Conservation (phyloP, 2,888 invertebrate genomes). For the Andrena hattorfiana region DNA sequence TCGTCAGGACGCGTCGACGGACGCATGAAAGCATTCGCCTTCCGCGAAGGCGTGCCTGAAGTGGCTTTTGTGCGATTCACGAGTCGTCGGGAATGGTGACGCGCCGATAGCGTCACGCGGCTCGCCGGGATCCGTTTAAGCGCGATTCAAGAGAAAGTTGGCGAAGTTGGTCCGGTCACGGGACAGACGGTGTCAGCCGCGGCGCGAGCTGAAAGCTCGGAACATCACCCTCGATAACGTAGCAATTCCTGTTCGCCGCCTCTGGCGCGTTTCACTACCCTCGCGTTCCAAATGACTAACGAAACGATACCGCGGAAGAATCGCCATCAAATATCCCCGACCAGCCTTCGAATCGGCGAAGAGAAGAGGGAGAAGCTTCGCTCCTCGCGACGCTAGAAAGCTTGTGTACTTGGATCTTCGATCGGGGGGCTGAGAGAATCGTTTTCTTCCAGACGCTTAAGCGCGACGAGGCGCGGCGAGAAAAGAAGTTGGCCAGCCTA, state of each 20-base stretch:
- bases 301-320: constrained; percentile 11
- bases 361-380: neutral
- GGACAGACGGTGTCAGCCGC: constrained; percentile 49
- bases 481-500: constrained; percentile 71
- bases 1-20: constrained; percentile 20
- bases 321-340: neutral
- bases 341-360: neutral
- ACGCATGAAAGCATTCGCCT: constrained; percentile 45
- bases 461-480: constrained; percentile 42
- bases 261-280: constrained; percentile 10
- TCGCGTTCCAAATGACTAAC: no score
- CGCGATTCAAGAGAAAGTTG: constrained; percentile 72
- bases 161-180: constrained; percentile 63
- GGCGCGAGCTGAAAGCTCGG: constrained; percentile 20
- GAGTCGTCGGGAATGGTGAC: constrained; percentile 56
- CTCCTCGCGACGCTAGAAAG: neutral
- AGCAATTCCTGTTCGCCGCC: constrained; percentile 32
- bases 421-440: constrained; percentile 49
- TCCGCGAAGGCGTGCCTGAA: constrained; percentile 41
- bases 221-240: constrained; percentile 41
- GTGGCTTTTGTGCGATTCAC: constrained; percentile 68
- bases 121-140: constrained; percentile 69
- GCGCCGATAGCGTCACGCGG: constrained; percentile 70
- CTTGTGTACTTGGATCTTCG: constrained; percentile 11
- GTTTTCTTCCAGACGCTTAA: constrained; percentile 65